A percentile compares a stretch with the other conserved stretches of the same genome.
These are phyloP conservation scores for Anniella stebbinsi DNA, from an alignment of 2,797 vertebrate genomes.

Conservation along the genomic window DNA sequence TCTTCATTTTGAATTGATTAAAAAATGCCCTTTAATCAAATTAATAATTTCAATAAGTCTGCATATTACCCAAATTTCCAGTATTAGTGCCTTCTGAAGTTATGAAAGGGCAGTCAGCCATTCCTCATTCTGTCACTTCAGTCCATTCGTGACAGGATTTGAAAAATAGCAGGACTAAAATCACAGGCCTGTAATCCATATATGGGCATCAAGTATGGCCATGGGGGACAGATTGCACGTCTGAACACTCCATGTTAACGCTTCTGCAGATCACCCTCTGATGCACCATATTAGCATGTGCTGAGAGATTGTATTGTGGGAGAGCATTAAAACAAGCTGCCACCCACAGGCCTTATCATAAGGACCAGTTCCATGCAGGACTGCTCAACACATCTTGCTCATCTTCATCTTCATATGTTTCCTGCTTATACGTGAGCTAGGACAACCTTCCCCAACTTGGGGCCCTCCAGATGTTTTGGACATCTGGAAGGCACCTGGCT, in stretches of 20 bases:
- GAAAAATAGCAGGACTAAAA: background rate
- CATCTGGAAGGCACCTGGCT: too few relatives aligned
- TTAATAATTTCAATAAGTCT: background rate
- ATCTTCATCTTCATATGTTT: background rate
- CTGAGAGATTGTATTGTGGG: background rate
- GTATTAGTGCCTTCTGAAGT: background rate
- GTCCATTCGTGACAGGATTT: background rate
- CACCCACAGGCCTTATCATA: background rate
- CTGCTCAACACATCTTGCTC: background rate
- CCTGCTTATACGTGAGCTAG: background rate
- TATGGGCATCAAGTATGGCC: background rate
- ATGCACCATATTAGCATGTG: background rate
- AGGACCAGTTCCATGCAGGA: background rate
- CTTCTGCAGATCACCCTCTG: background rate
- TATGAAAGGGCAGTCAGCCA: background rate
- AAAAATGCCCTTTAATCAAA: background rate
- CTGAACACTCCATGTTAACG: background rate
- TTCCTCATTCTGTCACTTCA: too few relatives aligned
- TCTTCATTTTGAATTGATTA: background rate
- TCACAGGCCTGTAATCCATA: background rate
- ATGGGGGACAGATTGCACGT: background rate
- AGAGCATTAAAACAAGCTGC: background rate
- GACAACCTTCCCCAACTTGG: too few relatives aligned
- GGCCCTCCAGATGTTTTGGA: too few relatives aligned
- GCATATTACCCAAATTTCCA: background rate